Percentiles rank a stretch among this genome's conserved stretches.
Evolutionary conservation across 2,797 vertebrate genomes (phyloP).

Genomic region (Cephalopachus bancanus): DNA sequence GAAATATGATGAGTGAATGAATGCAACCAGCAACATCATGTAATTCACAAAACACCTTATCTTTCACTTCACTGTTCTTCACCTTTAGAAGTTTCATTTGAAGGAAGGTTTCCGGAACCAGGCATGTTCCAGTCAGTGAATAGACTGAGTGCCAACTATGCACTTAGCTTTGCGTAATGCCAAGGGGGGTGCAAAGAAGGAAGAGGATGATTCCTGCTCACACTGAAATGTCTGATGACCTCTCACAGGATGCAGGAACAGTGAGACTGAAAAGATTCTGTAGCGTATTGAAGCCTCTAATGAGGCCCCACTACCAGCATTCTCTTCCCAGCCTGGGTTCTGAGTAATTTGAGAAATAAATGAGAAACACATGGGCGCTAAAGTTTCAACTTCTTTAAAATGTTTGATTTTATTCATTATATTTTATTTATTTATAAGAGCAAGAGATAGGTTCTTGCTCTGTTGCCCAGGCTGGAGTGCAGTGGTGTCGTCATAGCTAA

Average conservation of each 20-base stretch:
- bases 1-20: background rate
- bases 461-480: too few relatives aligned
- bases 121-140: background rate
- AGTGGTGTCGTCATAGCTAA: too few relatives aligned
- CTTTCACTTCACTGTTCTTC: background rate
- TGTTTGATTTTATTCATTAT: too few relatives aligned
- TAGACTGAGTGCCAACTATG: background rate
- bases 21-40: too few relatives aligned
- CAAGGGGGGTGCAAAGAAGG: background rate
- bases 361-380: background rate
- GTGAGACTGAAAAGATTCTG: background rate
- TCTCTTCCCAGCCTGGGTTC: background rate
- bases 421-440: too few relatives aligned
- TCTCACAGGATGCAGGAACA: too few relatives aligned
- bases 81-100: background rate
- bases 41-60: background rate
- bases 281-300: background rate
- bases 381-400: background rate
- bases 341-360: background rate
- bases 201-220: background rate
- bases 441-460: too few relatives aligned
- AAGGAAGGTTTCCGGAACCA: slow-evolving; percentile 4
- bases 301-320: background rate
- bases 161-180: background rate
- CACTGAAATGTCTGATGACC: background rate